Evolutionary conservation across 1,140 invertebrate species (phyloP), one percentile per base, ranked within the genome.

Genomic region (Euwallacea similis): DNA sequence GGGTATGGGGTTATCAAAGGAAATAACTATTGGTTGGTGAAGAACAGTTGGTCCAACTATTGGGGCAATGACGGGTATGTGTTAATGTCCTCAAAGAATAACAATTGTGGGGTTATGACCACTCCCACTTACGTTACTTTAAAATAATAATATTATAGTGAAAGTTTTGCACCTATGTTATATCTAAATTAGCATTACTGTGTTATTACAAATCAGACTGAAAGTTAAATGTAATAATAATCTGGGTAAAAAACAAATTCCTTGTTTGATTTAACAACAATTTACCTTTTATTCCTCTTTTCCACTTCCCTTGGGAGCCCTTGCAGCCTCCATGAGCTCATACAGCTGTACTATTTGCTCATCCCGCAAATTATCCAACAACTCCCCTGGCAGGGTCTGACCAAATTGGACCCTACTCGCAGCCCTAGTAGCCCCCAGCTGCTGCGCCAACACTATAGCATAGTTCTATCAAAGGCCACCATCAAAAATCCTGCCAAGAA

Each of bases 21-120:
- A 2, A 83, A 94, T 78, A 86, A 87, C 43, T 98, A 96, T 82
- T 98, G 95, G 95, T 83, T 97, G 42, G 83, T 98, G 0, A 97
- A 97, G 84, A 98, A 98, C 84, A 96, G 94, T 0, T 98, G 96
- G 96, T 96, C 93, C 7, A 93, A 90, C 77, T 91, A 96, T 77
- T 98, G 95, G 95, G 96, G 95, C 13, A 96, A 97, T 79, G 93
- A 97, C 82, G 93, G 93, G 2, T 98, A 97, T 77, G 89, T 97
- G 41, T 85, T 97, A 0, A 97, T 98, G 89, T 88, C 93, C 2
- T 88, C 90, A 42, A 89, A 90, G 72, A 86, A 97, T 75, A 96
- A 98, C 82, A 96, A 96, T 80, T 97, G 95, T 78, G 96, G 96
- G 10, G 94, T 97, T 3, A 88, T 93, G 77, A 92, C 92, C 42